Base-by-base conservation (phyloP, 1,140 invertebrate species). In the Globodera ellingtonae region DNA sequence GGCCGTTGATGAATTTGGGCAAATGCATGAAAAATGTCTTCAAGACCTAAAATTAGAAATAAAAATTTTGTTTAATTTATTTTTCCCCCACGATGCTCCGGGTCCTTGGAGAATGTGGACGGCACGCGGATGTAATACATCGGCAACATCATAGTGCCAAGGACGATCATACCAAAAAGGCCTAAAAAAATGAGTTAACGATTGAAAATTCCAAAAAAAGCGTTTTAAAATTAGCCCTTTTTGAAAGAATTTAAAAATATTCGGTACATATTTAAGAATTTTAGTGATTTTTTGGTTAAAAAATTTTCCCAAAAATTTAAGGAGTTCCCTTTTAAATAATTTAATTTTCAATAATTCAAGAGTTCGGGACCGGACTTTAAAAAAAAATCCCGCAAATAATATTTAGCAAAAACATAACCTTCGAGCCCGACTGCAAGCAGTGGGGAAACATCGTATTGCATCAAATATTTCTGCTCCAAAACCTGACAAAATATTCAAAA, bases 381-480 rank as follows among this genome's bases (percentile, higher is more conserved):
- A 0, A 77, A 0, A 77, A 71, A 15, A 77, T 35, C 44, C n/a
- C n/a, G 56, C 47, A n/a, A 24, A 24, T 24, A 24, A 50, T 0
- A 21, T 74, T 35, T 35, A 35, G 24, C 46, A 79, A 59, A 80
- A 62, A 6, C 13, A 21, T 0, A n/a, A 92, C 94, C 96, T 92
- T 98, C 95, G 94, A 94, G 96, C 6, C 96, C 96, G 65, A 97
- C 94, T 46, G 94, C 95, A 80, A 90, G 87, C 24, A 94, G 88
- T 6, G 93, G 92, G 2, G 94, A 93, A 66, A 97, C 94, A 90
- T 96, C 94, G 77, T 93, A 91, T 62, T 93, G 92, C 69, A 92
- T 90, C 0, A 97, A 92, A 91, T 93, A 96, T 90, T 95, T 96
- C 90, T 98, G 95, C 91, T 98, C 96, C 72, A 94, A 93, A 0